A percentile compares a stretch with the other conserved stretches of the same genome.
Evolutionary conservation across 2,113 vertebrate species (phyloP).

Genomic region (Xiphias gladius): DNA sequence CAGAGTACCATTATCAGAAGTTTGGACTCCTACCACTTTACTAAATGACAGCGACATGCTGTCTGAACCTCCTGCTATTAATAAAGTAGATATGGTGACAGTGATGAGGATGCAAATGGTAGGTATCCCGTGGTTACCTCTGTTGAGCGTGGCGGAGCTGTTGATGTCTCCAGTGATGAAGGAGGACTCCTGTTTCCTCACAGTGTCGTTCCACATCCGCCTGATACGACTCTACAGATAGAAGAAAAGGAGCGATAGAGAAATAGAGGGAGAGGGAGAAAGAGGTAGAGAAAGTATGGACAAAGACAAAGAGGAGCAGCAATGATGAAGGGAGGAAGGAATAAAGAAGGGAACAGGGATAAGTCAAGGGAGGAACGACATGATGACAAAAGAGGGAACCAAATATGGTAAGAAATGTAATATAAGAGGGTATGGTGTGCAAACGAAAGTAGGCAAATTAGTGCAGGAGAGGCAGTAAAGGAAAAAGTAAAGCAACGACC

Average conservation of each 20-base stretch:
- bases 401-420: conserved; percentile 57
- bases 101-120: conserved; percentile 66
- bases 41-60: conserved; percentile 66
- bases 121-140: conserved; percentile 91
- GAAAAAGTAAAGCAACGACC: conserved; percentile 43
- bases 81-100: conserved; percentile 71
- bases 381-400: conserved; percentile 37
- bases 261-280: not conserved
- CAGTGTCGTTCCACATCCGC: conserved; percentile 99
- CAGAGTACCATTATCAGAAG: conserved; percentile 39
- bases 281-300: conserved; percentile 24
- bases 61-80: conserved; percentile 61
- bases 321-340: conserved; percentile 14
- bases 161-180: conserved; percentile 99
- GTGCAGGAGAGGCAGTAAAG: conserved; percentile 64
- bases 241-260: conserved; percentile 12
- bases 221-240: conserved; percentile 94
- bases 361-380: conserved; percentile 23
- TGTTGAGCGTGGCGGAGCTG: conserved; percentile 98
- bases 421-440: conserved; percentile 36
- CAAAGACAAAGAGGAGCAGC: conserved; percentile 21
- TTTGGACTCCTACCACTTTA: conserved; percentile 56
- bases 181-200: conserved; percentile 99
- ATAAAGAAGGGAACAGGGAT: not conserved
- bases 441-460: conserved; percentile 65